These are phyloP conservation scores for Bujurquina vittata DNA, from an alignment of 2,113 vertebrate genomes.

Conservation along the genomic window DNA sequence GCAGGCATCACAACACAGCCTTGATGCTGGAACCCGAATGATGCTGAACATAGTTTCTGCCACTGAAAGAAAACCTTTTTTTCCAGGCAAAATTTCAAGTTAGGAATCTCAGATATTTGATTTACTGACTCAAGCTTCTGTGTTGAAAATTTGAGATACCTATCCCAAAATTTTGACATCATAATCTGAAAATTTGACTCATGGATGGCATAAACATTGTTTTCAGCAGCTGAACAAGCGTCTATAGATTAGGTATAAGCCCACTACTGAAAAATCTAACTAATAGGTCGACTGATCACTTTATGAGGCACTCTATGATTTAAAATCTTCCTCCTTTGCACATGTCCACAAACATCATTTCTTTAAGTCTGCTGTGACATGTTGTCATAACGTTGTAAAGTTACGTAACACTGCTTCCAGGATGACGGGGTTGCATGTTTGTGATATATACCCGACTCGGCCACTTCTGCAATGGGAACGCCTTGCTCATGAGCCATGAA, in stretches of 20 bases:
- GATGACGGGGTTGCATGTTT: neutral
- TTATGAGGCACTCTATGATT: neutral
- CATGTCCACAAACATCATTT: no score
- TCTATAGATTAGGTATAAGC: neutral
- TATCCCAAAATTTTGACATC: no score
- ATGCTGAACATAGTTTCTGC: neutral
- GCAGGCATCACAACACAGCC: neutral
- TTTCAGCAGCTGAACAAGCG: no score
- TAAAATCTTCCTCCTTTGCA: neutral
- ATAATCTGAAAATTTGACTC: no score
- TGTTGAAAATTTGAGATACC: no score
- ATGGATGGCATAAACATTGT: no score
- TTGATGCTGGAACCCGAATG: neutral
- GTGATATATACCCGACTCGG: constrained; percentile 76
- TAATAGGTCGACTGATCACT: neutral
- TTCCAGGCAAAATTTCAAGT: neutral
- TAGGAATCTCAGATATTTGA: neutral
- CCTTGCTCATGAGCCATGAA: constrained; percentile 83
- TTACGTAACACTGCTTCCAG: neutral
- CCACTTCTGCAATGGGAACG: constrained; percentile 75
- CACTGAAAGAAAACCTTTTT: neutral
- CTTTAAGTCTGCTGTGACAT: neutral
- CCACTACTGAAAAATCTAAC: neutral
- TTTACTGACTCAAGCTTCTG: no score
- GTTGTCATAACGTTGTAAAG: neutral